phyloP scores from a whole-genome alignment of 2,113 vertebrate species.

The Laticauda laticaudata region DNA sequence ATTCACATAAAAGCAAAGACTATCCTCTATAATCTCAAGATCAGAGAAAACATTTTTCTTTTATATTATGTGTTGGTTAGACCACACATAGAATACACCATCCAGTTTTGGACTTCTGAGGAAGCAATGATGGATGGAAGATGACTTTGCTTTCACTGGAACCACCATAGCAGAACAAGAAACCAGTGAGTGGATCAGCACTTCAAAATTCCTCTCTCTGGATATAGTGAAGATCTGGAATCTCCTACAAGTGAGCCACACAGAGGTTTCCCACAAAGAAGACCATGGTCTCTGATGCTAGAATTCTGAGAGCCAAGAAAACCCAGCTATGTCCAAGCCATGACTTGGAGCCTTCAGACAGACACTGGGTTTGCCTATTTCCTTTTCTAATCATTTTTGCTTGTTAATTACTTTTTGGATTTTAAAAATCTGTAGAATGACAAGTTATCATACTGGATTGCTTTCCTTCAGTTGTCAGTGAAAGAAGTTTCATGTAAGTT shows the following conservation, averaged over 20 bases:
- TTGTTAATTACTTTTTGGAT: not conserved
- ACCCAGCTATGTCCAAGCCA: not conserved
- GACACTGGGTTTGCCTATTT: not conserved
- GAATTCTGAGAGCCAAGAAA: not conserved
- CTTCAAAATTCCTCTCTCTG: not conserved
- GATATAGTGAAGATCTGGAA: not conserved
- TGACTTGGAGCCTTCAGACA: not conserved
- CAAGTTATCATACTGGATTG: not conserved
- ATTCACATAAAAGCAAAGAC: not conserved
- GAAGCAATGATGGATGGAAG: not conserved
- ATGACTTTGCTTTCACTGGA: not conserved
- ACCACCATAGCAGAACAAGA: not conserved
- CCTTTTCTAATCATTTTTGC: not conserved
- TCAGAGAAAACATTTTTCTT: not conserved
- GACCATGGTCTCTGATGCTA: not conserved
- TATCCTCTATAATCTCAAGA: not conserved
- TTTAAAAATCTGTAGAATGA: not conserved
- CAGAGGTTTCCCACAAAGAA: not conserved
- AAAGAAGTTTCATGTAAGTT: not conserved
- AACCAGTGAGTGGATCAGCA: not conserved
- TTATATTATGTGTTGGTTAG: not conserved
- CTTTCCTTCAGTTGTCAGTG: not conserved
- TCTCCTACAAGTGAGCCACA: not conserved
- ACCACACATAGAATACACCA: not conserved
- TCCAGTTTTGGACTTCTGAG: not conserved